These are phyloP conservation scores for Aleiodes sp. DNA, from an alignment of 1,140 invertebrate species.

Conservation along the genomic window DNA sequence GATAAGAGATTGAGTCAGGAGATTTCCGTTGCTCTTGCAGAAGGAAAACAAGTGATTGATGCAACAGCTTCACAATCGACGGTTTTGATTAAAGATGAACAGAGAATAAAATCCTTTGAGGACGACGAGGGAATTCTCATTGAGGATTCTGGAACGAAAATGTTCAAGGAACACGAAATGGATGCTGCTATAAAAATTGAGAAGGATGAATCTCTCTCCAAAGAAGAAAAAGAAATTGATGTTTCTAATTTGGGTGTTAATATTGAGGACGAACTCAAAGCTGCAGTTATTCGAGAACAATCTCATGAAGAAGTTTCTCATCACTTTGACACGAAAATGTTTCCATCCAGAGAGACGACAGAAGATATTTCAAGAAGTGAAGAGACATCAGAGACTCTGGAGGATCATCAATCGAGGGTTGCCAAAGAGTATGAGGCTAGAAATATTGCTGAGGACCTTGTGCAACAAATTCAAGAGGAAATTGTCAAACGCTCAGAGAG, in stretches of 20 bases:
- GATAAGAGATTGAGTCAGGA: slow-evolving; percentile 46
- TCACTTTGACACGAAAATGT: slow-evolving; percentile 13
- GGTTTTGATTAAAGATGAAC: slow-evolving; percentile 43
- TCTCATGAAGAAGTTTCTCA: slow-evolving; percentile 42
- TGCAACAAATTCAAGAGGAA: slow-evolving; percentile 59
- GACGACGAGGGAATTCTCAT: slow-evolving; percentile 48
- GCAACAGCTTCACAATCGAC: slow-evolving; percentile 44
- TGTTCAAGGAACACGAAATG: slow-evolving; percentile 45
- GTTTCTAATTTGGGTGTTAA: slow-evolving; percentile 17
- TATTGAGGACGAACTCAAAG: slow-evolving; percentile 34
- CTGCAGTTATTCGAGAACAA: slow-evolving; percentile 39
- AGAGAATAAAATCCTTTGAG: slow-evolving; percentile 43
- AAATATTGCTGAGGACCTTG: slow-evolving; percentile 52
- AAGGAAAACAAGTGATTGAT: slow-evolving; percentile 51
- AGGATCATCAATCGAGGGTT: slow-evolving; percentile 44
- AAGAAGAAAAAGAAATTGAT: slow-evolving; percentile 27
- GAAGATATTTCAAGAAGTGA: slow-evolving; percentile 21
- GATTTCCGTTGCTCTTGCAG: slow-evolving; percentile 47
- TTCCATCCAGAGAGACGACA: slow-evolving; percentile 6
- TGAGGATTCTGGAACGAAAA: slow-evolving; percentile 42
- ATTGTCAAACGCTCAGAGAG: slow-evolving; percentile 51
- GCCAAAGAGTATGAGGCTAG: slow-evolving; percentile 52
- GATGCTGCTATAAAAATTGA: slow-evolving; percentile 51
- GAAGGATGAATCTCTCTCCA: slow-evolving; percentile 37
- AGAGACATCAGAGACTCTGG: slow-evolving; percentile 35